These are phyloP conservation scores for Anneissia japonica DNA, from an alignment of 35 echinoderm and acorn worm species.

Conservation along the genomic window DNA sequence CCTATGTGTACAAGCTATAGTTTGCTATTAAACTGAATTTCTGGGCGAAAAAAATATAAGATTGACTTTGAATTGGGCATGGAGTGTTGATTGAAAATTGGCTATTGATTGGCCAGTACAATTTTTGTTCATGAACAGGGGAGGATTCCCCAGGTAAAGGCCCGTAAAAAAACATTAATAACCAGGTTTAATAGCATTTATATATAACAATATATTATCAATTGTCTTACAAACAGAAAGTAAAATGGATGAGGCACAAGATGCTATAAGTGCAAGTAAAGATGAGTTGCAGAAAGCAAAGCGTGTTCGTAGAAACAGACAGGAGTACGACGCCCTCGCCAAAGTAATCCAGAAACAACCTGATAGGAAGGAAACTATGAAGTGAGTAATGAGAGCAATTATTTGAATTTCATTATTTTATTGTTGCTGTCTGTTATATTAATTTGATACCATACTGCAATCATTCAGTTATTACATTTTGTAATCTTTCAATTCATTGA, in stretches of 20 bases:
- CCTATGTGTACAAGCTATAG: not conserved
- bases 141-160: no score
- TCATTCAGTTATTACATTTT: not conserved
- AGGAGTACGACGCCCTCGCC: conserved; percentile 92
- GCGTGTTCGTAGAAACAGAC: conserved; percentile 75
- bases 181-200: no score
- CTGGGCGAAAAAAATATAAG: no score
- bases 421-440: not conserved
- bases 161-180: no score
- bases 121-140: no score
- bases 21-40: no score
- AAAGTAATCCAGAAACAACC: conserved; percentile 95
- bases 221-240: conserved; percentile 52
- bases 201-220: no score
- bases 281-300: conserved; percentile 75
- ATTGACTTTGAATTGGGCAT: no score
- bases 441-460: not conserved
- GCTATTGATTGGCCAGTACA: no score
- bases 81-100: no score
- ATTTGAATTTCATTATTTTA: not conserved
- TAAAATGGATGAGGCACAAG: conserved; percentile 63
- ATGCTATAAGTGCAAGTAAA: conserved; percentile 68
- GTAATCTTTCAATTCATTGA: no score
- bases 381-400: conserved; percentile 35
- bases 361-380: conserved; percentile 80